phyloP scores from a whole-genome alignment of 2,113 vertebrate species.

The Eubucco bourcierii region DNA sequence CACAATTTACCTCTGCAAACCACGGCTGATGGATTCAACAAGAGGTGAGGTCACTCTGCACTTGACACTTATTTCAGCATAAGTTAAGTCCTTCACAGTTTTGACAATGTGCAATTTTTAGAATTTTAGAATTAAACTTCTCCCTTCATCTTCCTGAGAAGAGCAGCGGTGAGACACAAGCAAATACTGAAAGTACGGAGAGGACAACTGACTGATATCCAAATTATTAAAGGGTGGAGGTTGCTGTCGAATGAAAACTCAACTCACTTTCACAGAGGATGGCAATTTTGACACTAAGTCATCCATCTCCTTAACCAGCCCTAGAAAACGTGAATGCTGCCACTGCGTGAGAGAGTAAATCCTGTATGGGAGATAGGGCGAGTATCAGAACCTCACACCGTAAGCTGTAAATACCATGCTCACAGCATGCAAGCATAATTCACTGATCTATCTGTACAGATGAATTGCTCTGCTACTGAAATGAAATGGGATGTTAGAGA shows the following conservation, averaged over 20 bases:
- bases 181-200: background rate
- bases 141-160: background rate
- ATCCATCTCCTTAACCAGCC: background rate
- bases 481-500: background rate
- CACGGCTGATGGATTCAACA: background rate
- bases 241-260: background rate
- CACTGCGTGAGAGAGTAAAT: background rate
- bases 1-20: background rate
- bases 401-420: background rate
- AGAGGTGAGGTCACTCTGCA: background rate
- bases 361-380: background rate
- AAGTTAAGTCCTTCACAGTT: background rate
- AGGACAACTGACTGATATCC: background rate
- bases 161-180: background rate
- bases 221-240: conserved; percentile 3
- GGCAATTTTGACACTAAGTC: conserved; percentile 26
- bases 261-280: background rate
- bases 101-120: background rate
- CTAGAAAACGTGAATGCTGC: background rate
- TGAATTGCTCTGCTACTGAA: background rate
- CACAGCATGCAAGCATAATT: background rate
- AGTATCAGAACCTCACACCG: background rate
- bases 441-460: background rate
- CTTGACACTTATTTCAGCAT: background rate
- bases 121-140: background rate